Evolutionary conservation across 2,113 vertebrate genomes (phyloP), one percentile per base, ranked within the genome.

Genomic region (Ochotona curzoniae): DNA sequence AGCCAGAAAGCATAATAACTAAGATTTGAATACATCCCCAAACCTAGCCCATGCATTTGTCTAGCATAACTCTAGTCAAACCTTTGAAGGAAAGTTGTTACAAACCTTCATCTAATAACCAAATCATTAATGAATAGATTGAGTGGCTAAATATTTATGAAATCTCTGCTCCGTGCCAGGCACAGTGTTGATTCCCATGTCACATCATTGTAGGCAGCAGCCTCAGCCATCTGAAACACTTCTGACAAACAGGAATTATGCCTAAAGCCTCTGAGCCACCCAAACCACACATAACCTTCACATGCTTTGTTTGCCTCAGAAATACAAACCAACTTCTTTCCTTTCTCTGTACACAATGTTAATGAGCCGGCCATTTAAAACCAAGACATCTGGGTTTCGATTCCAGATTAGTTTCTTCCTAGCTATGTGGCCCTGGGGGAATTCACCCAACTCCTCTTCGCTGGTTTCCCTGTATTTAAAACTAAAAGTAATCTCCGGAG

Each of bases 101-200:
- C 61, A 61, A 93, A 25, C 18, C 9, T 26, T 93, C 38, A 88
- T 28, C 35, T 32, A 92, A 54, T 66, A 90, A 93, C 23, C 47
- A 49, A 93, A 90, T 93, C 83, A 89, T 69, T 94, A 94, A 91
- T 49, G 69, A 83, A 88, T 26, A 93, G 32, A 61, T 38, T 51
- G 35, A 25, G 14, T 64, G 20, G 54, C 66, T 83, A 80, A 78
- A 66, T 92, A 83, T 83, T 90, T 82, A 94, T 93, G 86, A 81
- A 73, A 28, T 35, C 17, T 23, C 74, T 11, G 44, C 17, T 91
- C 21, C 76, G 49, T 63, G 32, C n/a, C n/a, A 71, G 75, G 38
- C 28, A 81, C 20, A 89, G 47, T 47, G 3, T 26, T 85, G 26
- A 57, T 78, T 82, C 35, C 35, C 61, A 57, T 86, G 83, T 54